Percentiles rank a stretch among this genome's conserved stretches.
phyloP scores from a whole-genome alignment of 2,797 vertebrate genomes.

The Smutsia gigantea region DNA sequence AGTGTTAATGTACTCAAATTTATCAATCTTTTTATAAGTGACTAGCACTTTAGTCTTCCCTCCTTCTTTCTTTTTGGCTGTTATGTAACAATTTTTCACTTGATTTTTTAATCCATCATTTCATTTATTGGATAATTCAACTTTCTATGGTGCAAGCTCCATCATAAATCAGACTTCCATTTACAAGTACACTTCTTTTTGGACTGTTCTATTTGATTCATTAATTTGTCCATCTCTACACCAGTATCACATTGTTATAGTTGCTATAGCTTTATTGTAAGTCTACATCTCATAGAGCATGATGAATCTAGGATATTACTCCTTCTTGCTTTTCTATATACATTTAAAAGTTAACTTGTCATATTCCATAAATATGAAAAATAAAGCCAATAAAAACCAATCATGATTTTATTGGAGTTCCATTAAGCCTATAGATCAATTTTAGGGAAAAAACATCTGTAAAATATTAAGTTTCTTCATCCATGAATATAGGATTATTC shows the following conservation, averaged over 20 bases:
- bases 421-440: background rate
- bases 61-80: background rate
- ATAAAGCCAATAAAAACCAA: background rate
- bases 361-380: slow-evolving; percentile 6
- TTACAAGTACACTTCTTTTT: background rate
- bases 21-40: background rate
- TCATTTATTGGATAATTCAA: background rate
- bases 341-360: slow-evolving; percentile 9
- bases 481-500: background rate
- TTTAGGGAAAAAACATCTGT: background rate
- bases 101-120: background rate
- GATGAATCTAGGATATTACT: background rate
- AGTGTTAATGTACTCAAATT: background rate
- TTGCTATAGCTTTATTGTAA: background rate
- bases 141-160: background rate
- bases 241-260: background rate
- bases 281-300: background rate
- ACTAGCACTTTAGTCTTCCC: background rate
- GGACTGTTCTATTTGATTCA: background rate
- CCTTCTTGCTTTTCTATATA: background rate
- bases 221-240: background rate
- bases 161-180: background rate
- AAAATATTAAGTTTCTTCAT: background rate
- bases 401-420: background rate
- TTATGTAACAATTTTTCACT: background rate